Evolutionary conservation across 2,888 invertebrate species (phyloP), one percentile per base, ranked within the genome.

Genomic region (Unio delphinus): DNA sequence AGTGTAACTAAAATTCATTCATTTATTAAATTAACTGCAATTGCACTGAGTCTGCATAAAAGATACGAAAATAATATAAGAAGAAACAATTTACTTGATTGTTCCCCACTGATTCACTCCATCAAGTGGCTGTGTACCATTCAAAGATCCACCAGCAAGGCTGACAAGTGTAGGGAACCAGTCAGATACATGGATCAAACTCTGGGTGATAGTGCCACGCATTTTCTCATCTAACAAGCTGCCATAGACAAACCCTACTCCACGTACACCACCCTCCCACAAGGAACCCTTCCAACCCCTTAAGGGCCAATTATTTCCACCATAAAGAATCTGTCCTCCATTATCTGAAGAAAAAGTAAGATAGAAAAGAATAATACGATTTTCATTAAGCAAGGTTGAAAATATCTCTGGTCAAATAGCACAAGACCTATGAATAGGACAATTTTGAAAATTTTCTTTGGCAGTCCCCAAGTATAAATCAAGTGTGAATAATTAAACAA

Each of bases 261-360:
- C 89, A 59, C 80, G 80, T 74, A 87, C 82, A 3, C 89, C 89
- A 30, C 89, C 89, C 65, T 89, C 89, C 88, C 88, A 89, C 20
- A 89, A 74, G 2, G 88, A 86, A 7, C 67, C 83, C 69, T 89
- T 89, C 86, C 85, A 86, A 20, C 89, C 88, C 34, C 88, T 65
- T 20, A 89, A 77, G 0, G 89, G 89, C 83, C 84, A 88, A 78
- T 89, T 89, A 75, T 87, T 88, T 6, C 89, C 89, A 3, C 89
- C 88, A 45, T 74, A 80, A 17, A 70, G 69, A 20, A 89, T 79
- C 74, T 88, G 85, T 20, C 89, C 89, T 4, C 89, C 89, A 79
- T 89, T 89, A 72, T 89, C 98, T 88, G 78, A 28, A 73, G 45
- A 45, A 45, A 45, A 45, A 45, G 18, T 20, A 60, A 20, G 23